A percentile compares a stretch with the other conserved stretches of the same genome.
Evolutionary conservation across 2,888 invertebrate genomes (phyloP).

Genomic region (Drosophila stalkeri): DNA sequence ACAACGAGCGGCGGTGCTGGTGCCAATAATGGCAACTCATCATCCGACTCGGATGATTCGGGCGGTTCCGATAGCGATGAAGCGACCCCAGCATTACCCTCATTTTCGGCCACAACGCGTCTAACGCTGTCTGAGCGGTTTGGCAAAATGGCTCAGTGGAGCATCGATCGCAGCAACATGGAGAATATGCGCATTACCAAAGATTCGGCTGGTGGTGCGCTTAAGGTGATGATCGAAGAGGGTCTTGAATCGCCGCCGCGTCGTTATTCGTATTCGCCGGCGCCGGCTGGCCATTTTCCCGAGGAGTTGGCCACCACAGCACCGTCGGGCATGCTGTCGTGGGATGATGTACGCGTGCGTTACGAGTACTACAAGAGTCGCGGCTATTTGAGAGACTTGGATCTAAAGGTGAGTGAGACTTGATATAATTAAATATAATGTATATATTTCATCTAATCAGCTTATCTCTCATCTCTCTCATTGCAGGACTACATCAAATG

Average conservation of each 20-base stretch:
- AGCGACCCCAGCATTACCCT: conserved; percentile 86
- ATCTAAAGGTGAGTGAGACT: conserved; percentile 80
- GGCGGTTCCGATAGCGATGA: conserved; percentile 86
- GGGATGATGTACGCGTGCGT: conserved; percentile 95
- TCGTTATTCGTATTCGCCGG: conserved; percentile 87
- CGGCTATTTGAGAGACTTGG: conserved; percentile 91
- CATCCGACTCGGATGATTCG: conserved; percentile 88
- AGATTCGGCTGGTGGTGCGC: conserved; percentile 89
- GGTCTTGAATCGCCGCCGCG: conserved; percentile 87
- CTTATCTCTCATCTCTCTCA: not conserved
- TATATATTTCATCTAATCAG: too few relatives aligned
- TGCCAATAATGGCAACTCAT: conserved; percentile 82
- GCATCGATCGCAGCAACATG: conserved; percentile 92
- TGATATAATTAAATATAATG: not conserved
- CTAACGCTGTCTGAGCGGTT: conserved; percentile 94
- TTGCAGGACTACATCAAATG: conserved; percentile 93
- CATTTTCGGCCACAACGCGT: conserved; percentile 88
- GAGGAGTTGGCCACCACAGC: conserved; percentile 91
- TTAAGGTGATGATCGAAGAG: conserved; percentile 92
- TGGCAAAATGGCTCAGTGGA: conserved; percentile 97
- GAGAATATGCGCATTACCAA: conserved; percentile 95
- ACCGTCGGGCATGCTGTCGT: conserved; percentile 90
- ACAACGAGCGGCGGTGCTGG: conserved; percentile 49
- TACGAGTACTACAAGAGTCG: conserved; percentile 96
- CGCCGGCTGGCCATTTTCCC: conserved; percentile 91